Evolutionary conservation across 1,140 invertebrate genomes (phyloP), one percentile per base, ranked within the genome.

Genomic region (Cyclina sinensis): DNA sequence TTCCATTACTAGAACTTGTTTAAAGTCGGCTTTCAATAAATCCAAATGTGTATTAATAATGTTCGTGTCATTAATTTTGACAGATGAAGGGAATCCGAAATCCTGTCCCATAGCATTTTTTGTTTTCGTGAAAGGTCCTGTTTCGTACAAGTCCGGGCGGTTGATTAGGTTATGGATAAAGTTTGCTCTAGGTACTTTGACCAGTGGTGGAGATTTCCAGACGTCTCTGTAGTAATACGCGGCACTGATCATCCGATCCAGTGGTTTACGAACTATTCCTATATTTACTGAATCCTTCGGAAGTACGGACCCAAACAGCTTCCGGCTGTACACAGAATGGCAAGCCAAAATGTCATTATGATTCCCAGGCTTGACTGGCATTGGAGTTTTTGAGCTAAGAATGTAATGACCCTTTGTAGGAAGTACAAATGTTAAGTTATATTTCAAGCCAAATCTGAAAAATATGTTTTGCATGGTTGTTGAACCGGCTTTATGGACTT

Each of bases 401-500:
- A 84, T 24, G 59, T 86, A 32, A 85, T 78, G 27, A 65, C 80
- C 48, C 73, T 70, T 59, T 46, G 62, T 43, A 39, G 96, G 96
- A 7, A 96, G 89, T 0, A 95, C 95, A 82, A 96, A 94, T 51
- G 94, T 92, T 18, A 96, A 93, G 88, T 97, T 96, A 21, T 94
- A 93, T 30, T 93, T 96, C 87, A 96, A 91, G 0, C 95, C 96
- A 91, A 94, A 96, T 21, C 96, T 89, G 84, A 96, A 92, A 0
- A 96, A 90, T 78, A 96, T 96, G 89, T n/a, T n/a, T n/a, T n/a
- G n/a, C n/a, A n/a, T n/a, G n/a, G n/a, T n/a, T n/a, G n/a, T n/a
- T n/a, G n/a, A 96, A 7, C 94, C 96, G 74, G 96, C 96, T 94
- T 96, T 96, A 93, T 96, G 93, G 9, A 92, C 90, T 86, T 94